A percentile compares a stretch with the other conserved stretches of the same genome.
phyloP scores from a whole-genome alignment of 1,140 invertebrate species.

The Gryllus bimaculatus region DNA sequence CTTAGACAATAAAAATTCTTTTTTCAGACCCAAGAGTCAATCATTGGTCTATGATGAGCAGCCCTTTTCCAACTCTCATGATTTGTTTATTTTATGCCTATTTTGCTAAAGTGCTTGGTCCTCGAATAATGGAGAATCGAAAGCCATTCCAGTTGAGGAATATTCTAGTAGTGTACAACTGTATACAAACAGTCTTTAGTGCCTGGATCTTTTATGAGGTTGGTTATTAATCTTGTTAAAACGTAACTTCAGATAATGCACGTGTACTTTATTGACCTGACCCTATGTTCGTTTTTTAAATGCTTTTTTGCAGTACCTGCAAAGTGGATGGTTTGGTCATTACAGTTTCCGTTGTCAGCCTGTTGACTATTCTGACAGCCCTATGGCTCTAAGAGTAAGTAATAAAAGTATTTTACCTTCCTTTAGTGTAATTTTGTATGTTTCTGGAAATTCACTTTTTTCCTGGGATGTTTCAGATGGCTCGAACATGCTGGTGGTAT shows the following conservation, averaged over 20 bases:
- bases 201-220: conserved; percentile 90
- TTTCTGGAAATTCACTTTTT: background rate
- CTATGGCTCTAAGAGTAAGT: conserved; percentile 75
- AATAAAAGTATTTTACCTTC: background rate
- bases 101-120: conserved; percentile 74
- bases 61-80: conserved; percentile 76
- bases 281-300: conserved; percentile 2
- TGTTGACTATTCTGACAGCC: conserved; percentile 79
- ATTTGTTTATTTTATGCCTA: conserved; percentile 79
- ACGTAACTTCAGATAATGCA: background rate
- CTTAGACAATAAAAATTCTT: conserved; percentile 24
- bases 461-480: conserved; percentile 43
- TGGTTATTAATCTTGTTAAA: conserved; percentile 16
- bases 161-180: conserved; percentile 79
- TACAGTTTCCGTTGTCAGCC: conserved; percentile 91
- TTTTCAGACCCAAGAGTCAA: conserved; percentile 77
- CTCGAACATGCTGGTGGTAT: conserved; percentile 73
- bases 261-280: background rate
- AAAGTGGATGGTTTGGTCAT: conserved; percentile 74
- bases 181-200: conserved; percentile 79
- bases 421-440: background rate
- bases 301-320: conserved; percentile 36
- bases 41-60: conserved; percentile 83
- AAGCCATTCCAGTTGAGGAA: conserved; percentile 78
- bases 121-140: conserved; percentile 78